A percentile compares a stretch with the other conserved stretches of the same genome.
phyloP scores from a whole-genome alignment of 1,140 invertebrate species.

The Cardiocondyla obscurior region DNA sequence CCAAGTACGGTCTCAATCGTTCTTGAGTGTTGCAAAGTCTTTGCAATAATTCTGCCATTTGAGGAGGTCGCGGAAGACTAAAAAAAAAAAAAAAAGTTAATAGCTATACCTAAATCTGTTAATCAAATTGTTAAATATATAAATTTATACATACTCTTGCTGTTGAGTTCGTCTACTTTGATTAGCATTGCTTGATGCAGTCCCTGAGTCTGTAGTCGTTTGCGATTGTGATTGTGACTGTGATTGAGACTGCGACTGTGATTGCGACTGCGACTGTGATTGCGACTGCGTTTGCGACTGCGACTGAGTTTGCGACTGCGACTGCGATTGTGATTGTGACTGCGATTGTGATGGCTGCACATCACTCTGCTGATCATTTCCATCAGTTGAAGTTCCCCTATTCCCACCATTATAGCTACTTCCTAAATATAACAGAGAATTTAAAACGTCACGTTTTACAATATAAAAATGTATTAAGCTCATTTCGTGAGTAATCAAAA shows the following conservation, averaged over 20 bases:
- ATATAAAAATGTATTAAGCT: neutral
- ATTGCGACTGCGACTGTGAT: conserved; percentile 23
- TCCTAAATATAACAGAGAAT: conserved; percentile 42
- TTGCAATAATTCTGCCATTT: conserved; percentile 86
- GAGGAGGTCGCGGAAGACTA: conserved; percentile 83
- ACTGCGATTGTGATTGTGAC: conserved; percentile 26
- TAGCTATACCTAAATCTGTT: neutral
- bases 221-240: conserved; percentile 32
- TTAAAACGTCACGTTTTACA: neutral
- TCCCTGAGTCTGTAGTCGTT: neutral
- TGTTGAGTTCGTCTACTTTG: conserved; percentile 46
- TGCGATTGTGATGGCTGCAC: conserved; percentile 20
- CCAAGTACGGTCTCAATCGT: conserved; percentile 87
- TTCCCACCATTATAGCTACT: conserved; percentile 58
- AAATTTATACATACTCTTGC: conserved; percentile 35
- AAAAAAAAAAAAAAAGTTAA: conserved; percentile 53
- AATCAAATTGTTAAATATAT: neutral
- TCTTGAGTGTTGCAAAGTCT: conserved; percentile 85
- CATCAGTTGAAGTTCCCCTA: conserved; percentile 34
- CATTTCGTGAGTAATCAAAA: neutral
- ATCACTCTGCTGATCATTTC: conserved; percentile 58
- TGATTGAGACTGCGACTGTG: conserved; percentile 37
- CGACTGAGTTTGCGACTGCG: conserved; percentile 15
- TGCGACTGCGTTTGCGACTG: conserved; percentile 42
- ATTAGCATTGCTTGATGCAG: conserved; percentile 38